phyloP scores from a whole-genome alignment of 2,888 invertebrate species.

The Ornithoptera priamus region DNA sequence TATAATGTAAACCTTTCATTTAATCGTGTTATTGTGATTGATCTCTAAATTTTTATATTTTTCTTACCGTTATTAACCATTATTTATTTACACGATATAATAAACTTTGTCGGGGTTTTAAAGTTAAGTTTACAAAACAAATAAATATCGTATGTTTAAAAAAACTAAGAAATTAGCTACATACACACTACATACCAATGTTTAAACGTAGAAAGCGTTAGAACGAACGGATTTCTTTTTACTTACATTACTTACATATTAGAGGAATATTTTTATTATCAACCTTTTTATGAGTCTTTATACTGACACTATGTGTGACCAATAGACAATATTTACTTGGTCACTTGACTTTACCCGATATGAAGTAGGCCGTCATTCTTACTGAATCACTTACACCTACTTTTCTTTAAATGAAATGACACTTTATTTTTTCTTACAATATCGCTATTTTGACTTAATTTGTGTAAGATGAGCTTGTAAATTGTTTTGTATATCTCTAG shows the following conservation, averaged over 20 bases:
- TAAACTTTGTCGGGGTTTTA: no score
- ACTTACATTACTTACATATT: background rate
- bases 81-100: no score
- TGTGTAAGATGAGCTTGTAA: background rate
- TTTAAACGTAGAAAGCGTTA: constrained; percentile 5
- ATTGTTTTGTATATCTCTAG: background rate
- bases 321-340: constrained; percentile 56
- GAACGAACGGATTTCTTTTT: background rate
- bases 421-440: background rate
- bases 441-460: background rate
- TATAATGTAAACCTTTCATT: no score
- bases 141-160: background rate
- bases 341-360: constrained; percentile 59
- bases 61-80: no score
- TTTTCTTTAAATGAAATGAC: constrained; percentile 39
- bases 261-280: background rate
- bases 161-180: constrained; percentile 1
- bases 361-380: constrained; percentile 71
- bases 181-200: background rate
- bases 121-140: no score
- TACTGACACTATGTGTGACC: background rate
- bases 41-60: no score
- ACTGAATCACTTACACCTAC: constrained; percentile 63
- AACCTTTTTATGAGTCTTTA: background rate
- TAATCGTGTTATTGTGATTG: no score